Conservation (phyloP, 1,140 invertebrate genomes). For the Bombus polaris region DNA sequence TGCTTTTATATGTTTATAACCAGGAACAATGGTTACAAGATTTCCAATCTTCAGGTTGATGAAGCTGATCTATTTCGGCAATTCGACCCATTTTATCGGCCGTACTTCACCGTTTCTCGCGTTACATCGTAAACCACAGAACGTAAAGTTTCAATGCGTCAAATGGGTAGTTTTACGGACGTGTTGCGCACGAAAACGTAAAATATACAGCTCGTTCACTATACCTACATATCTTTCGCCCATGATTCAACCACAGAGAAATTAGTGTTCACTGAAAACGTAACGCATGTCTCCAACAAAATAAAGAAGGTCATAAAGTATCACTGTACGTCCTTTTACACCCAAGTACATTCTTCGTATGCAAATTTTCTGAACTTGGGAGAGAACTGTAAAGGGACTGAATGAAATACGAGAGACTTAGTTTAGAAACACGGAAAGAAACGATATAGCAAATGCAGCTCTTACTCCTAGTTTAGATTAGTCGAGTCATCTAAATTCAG, state of each 20-base stretch:
- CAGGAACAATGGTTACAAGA: background rate
- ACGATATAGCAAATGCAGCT: too few species aligned
- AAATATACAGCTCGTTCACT: background rate
- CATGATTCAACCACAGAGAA: background rate
- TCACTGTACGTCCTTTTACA: too few species aligned
- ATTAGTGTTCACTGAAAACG: background rate
- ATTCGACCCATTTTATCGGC: conserved; percentile 12
- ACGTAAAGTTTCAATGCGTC: conserved; percentile 63
- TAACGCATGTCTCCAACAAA: background rate
- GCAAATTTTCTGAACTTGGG: background rate
- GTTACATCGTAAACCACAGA: conserved; percentile 62
- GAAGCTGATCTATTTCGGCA: background rate
- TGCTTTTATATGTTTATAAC: background rate
- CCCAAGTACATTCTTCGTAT: background rate
- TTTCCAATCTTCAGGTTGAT: background rate
- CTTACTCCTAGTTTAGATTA: background rate
- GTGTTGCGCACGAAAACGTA: conserved; percentile 34
- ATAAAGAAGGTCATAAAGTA: background rate
- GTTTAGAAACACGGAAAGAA: too few species aligned
- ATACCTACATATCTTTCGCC: too few species aligned
- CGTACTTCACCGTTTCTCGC: conserved; percentile 59
- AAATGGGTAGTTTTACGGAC: conserved; percentile 54
- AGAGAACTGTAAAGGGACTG: background rate
- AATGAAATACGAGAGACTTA: background rate
- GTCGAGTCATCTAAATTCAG: background rate